phyloP scores from a whole-genome alignment of 2,797 vertebrate genomes.

The Acrossocheilus wenchowensis region DNA sequence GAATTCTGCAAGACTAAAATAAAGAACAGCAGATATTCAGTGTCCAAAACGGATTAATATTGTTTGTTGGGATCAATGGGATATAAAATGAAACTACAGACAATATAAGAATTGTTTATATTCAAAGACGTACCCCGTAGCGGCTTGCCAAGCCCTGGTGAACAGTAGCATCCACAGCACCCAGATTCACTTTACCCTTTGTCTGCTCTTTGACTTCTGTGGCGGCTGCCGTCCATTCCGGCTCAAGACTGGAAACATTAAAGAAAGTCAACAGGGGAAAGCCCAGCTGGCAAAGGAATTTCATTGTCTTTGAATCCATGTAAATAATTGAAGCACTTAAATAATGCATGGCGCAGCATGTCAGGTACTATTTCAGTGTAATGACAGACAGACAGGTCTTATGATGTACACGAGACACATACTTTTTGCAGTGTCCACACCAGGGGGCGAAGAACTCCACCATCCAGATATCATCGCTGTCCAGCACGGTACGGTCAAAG shows the following conservation, averaged over 20 bases:
- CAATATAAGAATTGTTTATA: neutral
- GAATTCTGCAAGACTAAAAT: neutral
- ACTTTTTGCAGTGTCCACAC: slow-evolving; percentile 99
- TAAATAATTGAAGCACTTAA: slow-evolving; percentile 8
- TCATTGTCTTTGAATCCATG: neutral
- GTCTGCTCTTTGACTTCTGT: slow-evolving; percentile 91
- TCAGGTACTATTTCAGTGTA: slow-evolving; percentile 4
- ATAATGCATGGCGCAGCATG: slow-evolving; percentile 6
- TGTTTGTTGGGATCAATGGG: neutral
- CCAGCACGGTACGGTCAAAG: slow-evolving; percentile 88
- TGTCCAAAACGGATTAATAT: neutral
- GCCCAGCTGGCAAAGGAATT: neutral
- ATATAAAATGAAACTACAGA: neutral
- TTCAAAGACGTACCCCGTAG: slow-evolving; percentile 85
- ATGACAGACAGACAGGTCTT: neutral
- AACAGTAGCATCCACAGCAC: slow-evolving; percentile 91
- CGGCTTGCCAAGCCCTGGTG: slow-evolving; percentile 86
- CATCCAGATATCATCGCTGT: slow-evolving; percentile 89
- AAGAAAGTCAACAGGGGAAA: slow-evolving; percentile 11
- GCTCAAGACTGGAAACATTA: slow-evolving; percentile 78
- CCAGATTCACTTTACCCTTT: slow-evolving; percentile 91
- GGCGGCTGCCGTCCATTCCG: slow-evolving; percentile 95
- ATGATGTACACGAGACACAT: slow-evolving; percentile 62
- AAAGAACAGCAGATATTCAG: neutral
- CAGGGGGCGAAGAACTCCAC: slow-evolving; percentile 98